phyloP scores from a whole-genome alignment of 2,888 invertebrate species.

The Malachius bipustulatus region DNA sequence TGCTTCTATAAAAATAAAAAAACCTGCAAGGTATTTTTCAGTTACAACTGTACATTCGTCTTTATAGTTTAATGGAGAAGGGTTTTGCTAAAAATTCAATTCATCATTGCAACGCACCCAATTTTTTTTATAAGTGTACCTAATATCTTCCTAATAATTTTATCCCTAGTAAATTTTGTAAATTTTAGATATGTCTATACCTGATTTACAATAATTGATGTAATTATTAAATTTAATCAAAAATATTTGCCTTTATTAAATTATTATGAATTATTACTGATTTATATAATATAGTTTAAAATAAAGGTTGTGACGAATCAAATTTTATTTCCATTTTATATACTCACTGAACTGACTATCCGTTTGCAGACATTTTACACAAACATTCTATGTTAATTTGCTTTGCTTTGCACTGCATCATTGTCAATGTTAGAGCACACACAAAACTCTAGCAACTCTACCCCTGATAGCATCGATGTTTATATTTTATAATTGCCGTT shows the following conservation, averaged over 20 bases:
- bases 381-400: slow-evolving; percentile 35
- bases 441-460: slow-evolving; percentile 14
- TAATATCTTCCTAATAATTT: too few relatives aligned
- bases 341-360: too few relatives aligned
- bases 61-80: too few relatives aligned
- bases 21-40: too few relatives aligned
- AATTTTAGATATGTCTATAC: too few relatives aligned
- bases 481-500: slow-evolving; percentile 10
- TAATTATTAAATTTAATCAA: slow-evolving; percentile 19
- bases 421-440: slow-evolving; percentile 27
- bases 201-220: slow-evolving; percentile 8
- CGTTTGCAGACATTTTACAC: slow-evolving; percentile 24
- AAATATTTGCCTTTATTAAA: slow-evolving; percentile 22
- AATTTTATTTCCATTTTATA: too few relatives aligned
- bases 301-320: slow-evolving; percentile 29
- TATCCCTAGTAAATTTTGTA: too few relatives aligned
- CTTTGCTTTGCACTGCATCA: slow-evolving; percentile 31
- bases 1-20: too few relatives aligned
- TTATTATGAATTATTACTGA: slow-evolving; percentile 5
- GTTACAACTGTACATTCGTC: too few relatives aligned
- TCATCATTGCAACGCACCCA: too few relatives aligned
- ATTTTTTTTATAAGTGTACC: too few relatives aligned
- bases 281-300: slow-evolving; percentile 14
- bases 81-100: too few relatives aligned
- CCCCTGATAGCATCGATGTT: slow-evolving; percentile 8